Evolutionary conservation across 2,113 vertebrate genomes (phyloP), one percentile per base, ranked within the genome.

Genomic region (Myocastor coypus): DNA sequence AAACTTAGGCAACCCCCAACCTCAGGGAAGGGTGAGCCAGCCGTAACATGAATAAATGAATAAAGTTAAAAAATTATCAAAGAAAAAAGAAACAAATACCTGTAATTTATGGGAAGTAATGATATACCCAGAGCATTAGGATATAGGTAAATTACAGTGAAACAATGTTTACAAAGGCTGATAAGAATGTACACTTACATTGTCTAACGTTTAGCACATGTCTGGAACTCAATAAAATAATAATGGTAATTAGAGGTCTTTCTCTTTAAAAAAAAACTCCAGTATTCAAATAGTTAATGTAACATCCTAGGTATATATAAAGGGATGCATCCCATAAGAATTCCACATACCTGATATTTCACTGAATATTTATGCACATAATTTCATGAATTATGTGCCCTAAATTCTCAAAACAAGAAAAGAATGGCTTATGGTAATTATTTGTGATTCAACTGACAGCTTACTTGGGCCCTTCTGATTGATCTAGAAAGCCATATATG

Each of bases 281-380:
- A 87, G 28, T 12, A 83, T 40, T 96, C n/a, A 69, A 83, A 57
- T 83, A n/a, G 24, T 87, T 73, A 96, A 91, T 93, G 34, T 37
- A 46, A 78, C 80, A 82, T 26, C n/a, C 55, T 91, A 32, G 26
- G 14, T 80, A 84, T 73, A n/a, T 71, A 57, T 94, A 71, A 93
- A 52, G 3, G 20, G 34, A 75, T 85, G n/a, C 19, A 91, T 59
- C 7, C 52, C 57, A 42, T 7, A 59, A 83, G 50, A 91, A 93
- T 77, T 94, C 57, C 66, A 85, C 40, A 88, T 85, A 88, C 69
- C 46, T 75, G 57, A 91, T 87, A 94, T 82, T 82, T 91, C 42
- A 94, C 64, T 86, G 37, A 96, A 94, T n/a, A 59, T n/a, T 81
- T 94, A 80, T 66, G 94, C 87, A 91, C 93, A 96, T 28, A n/a